Conservation (phyloP, 2,113 vertebrate genomes). For the Hoplias malabaricus region DNA sequence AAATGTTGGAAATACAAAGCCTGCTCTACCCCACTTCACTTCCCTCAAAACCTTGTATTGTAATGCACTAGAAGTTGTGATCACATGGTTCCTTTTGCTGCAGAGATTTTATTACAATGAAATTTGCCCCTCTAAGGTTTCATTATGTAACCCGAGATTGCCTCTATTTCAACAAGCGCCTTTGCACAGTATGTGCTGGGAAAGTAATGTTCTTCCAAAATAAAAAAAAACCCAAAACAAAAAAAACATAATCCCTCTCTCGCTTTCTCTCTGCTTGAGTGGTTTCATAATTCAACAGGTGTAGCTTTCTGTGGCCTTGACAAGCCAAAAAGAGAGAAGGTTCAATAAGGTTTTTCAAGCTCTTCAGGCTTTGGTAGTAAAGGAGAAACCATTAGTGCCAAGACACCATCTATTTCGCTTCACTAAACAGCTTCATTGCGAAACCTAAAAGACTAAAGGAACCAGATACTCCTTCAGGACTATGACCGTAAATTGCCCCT, state of each 20-base stretch:
- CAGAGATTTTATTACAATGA: not conserved
- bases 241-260: not conserved
- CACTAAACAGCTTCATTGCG: not conserved
- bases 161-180: too few relatives aligned
- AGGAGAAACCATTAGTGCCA: not conserved
- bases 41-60: not conserved
- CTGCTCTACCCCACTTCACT: too few relatives aligned
- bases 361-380: too few relatives aligned
- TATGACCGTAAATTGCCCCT: not conserved
- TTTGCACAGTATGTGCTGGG: too few relatives aligned
- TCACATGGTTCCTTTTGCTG: not conserved
- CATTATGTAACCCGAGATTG: not conserved
- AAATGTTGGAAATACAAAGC: too few relatives aligned
- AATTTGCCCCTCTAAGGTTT: not conserved
- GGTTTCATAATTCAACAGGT: conserved; percentile 4
- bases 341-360: not conserved
- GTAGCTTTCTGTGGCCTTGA: not conserved
- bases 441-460: not conserved
- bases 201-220: too few relatives aligned
- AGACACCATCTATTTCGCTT: not conserved
- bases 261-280: not conserved
- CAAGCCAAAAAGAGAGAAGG: not conserved
- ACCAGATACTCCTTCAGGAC: not conserved
- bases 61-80: not conserved
- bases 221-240: conserved; percentile 28